Evolutionary conservation across 2,888 invertebrate genomes (phyloP).

Genomic region (Ferdinandea cuprea): DNA sequence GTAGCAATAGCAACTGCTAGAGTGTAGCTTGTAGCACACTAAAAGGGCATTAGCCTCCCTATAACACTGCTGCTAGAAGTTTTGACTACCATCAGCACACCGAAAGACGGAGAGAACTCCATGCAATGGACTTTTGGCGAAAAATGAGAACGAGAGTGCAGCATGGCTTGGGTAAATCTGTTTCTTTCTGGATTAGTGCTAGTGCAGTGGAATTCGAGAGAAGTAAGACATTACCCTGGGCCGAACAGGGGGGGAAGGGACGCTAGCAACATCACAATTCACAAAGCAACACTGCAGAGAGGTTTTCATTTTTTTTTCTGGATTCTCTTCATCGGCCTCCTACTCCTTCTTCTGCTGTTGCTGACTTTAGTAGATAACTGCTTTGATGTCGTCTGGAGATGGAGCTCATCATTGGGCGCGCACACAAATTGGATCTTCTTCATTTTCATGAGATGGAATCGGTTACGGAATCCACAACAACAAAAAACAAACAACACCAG

Average conservation of each 20-base stretch:
- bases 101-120: conserved; percentile 36
- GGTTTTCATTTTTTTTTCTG: conserved; percentile 23
- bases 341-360: neutral
- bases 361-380: conserved; percentile 57
- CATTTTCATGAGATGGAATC: conserved; percentile 45
- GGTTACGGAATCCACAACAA: conserved; percentile 53
- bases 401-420: conserved; percentile 49
- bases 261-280: neutral
- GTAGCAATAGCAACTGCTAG: conserved; percentile 30
- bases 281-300: conserved; percentile 53
- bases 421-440: conserved; percentile 66
- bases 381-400: conserved; percentile 59
- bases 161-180: conserved; percentile 42
- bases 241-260: neutral
- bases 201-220: conserved; percentile 15
- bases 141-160: conserved; percentile 58
- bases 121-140: conserved; percentile 50
- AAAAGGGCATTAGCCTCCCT: conserved; percentile 72
- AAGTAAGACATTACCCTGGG: conserved; percentile 62
- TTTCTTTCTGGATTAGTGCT: conserved; percentile 59
- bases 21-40: conserved; percentile 45
- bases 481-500: conserved; percentile 19
- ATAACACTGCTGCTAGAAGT: conserved; percentile 23
- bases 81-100: conserved; percentile 34
- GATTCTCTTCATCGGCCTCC: conserved; percentile 17